Evolutionary conservation across 2,888 invertebrate species (phyloP).

Genomic region (Cheilosia soror): DNA sequence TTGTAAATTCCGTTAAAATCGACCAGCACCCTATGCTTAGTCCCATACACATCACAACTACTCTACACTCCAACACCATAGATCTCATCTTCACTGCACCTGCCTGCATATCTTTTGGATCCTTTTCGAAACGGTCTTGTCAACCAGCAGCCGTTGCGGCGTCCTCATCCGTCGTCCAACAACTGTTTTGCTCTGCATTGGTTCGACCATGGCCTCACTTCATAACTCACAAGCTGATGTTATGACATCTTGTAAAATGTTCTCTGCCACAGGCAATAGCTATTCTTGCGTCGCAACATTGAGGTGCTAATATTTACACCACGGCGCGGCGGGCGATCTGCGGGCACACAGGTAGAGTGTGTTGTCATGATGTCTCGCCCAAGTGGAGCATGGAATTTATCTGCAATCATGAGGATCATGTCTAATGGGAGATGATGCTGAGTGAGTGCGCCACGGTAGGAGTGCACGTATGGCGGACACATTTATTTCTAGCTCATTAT

Average conservation of each 20-base stretch:
- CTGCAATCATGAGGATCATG: constrained; percentile 43
- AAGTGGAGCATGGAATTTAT: constrained; percentile 70
- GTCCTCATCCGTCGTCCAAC: constrained; percentile 8
- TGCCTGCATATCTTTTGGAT: constrained; percentile 49
- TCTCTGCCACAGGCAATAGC: constrained; percentile 43
- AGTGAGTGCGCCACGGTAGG: constrained; percentile 47
- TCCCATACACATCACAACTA: background rate
- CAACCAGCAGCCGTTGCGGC: constrained; percentile 59
- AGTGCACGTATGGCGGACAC: constrained; percentile 56
- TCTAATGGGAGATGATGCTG: constrained; percentile 19
- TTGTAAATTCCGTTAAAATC: too few species aligned
- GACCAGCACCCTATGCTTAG: constrained; percentile 27
- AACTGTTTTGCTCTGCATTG: constrained; percentile 22
- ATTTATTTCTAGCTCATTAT: constrained; percentile 75
- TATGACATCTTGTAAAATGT: constrained; percentile 67
- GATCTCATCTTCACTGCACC: constrained; percentile 54
- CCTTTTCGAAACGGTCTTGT: constrained; percentile 23
- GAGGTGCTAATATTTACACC: constrained; percentile 70
- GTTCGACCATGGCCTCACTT: constrained; percentile 69
- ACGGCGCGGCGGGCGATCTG: constrained; percentile 24
- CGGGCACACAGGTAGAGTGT: constrained; percentile 52
- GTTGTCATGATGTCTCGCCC: constrained; percentile 72
- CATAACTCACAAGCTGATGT: constrained; percentile 67
- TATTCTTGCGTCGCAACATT: constrained; percentile 54
- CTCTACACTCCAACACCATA: constrained; percentile 11